Evolutionary conservation across 2,888 invertebrate genomes (phyloP), one percentile per base, ranked within the genome.

Genomic region (Folsomia candida): DNA sequence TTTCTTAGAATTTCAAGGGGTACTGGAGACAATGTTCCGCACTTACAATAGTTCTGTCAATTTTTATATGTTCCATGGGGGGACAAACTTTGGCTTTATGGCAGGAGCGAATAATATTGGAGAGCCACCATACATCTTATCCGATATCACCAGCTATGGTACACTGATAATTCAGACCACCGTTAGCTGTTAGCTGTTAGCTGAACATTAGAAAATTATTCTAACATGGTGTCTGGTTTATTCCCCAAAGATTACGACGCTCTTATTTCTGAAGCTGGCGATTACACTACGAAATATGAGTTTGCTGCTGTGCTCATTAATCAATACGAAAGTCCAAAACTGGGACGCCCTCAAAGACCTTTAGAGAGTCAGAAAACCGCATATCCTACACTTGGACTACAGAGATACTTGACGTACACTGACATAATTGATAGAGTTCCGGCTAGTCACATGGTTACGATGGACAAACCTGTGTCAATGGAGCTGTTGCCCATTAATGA

Each of bases 41-140:
- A 69, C 59, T 20, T 58, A 81, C 27, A 84, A 84, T 69, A 87
- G 87, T 9, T 88, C 90, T 65, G 88, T 95, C 58, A 96, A 93
- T 81, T 88, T 95, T 79, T 97, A 95, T 82, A 92, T 96, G 91
- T 94, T 94, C 83, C 90, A 89, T 81, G 96, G 96, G 0, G 74
- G 74, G 18, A 74, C 74, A 6, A 74, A 74, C 51, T 74, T 71
- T 63, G 74, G 62, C 1, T 74, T 74, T 26, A 74, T 74, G 74
- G 71, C 74, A 25, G 74, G 74, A 54, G 74, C 60, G 4, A 74
- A 74, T 60, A 67, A 9, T 2, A 18, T 65, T 9, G 71, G 71
- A 20, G 68, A 69, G n/a, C 57, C 71, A 2, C 74, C 74, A 22
- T 74, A 74, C 37, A 69, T 69, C 24, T 80, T 81, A 68, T 82